These are phyloP conservation scores for Druon quercuslanigerum DNA, from an alignment of 1,140 invertebrate species.

Conservation along the genomic window DNA sequence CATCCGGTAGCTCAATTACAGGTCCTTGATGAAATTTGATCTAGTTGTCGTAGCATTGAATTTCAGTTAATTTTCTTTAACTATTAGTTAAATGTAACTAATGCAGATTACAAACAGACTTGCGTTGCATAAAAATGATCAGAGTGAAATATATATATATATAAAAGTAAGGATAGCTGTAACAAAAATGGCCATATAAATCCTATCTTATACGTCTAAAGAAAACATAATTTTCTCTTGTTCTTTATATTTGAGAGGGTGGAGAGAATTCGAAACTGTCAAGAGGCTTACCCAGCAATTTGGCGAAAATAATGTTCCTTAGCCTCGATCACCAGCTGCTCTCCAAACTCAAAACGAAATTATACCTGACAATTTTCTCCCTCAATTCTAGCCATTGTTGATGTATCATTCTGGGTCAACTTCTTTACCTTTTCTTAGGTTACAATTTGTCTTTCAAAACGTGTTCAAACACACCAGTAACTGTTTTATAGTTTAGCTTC, in stretches of 20 bases:
- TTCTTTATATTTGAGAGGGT: background rate
- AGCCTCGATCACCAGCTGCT: background rate
- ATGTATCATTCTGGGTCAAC: background rate
- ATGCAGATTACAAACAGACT: no score
- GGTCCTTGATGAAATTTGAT: no score
- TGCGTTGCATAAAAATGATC: no score
- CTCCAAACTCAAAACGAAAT: background rate
- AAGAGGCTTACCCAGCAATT: background rate
- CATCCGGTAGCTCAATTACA: no score
- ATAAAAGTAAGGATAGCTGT: no score
- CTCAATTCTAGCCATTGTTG: background rate
- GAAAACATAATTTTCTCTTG: no score
- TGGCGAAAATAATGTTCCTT: slow-evolving; percentile 8
- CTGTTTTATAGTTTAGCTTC: slow-evolving; percentile 1
- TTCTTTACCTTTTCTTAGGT: background rate
- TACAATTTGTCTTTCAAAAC: background rate
- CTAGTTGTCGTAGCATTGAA: no score
- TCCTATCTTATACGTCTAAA: no score
- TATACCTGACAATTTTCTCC: slow-evolving; percentile 13
- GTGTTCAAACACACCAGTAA: background rate
- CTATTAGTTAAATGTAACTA: no score
- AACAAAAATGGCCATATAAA: no score
- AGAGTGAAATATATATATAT: no score
- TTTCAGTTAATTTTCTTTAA: no score
- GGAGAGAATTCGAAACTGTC: background rate